Base-by-base conservation (phyloP, 2,797 vertebrate species). In the Silurus lanzhouensis region DNA sequence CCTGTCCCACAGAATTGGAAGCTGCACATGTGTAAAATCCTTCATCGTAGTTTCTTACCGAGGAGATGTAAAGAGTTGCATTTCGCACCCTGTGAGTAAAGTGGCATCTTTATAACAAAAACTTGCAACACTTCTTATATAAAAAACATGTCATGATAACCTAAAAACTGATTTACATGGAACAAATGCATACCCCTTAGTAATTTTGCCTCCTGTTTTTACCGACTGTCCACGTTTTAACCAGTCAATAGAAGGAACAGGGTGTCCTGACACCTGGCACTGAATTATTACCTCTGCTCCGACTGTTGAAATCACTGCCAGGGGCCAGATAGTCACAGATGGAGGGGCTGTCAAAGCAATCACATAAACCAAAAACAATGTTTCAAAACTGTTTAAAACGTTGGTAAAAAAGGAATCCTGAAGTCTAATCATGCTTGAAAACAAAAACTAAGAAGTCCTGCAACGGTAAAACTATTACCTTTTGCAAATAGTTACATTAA, bases 1-100 rank as follows among this genome's bases (percentile, higher is more conserved):
- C 92, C 64, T 84, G 90, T 17, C 95, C 95, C 68, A 93, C 83
- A 13, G 80, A 22, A 89, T 94, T 96, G 84, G 93, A 90, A 8
- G 94, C 95, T 61, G 93, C 86, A 20, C 95, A 96, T 31, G 91
- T 92, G 82, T 96, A 96, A 64, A 82, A 72, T 4, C 95, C 95
- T 83, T 95, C 94, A 70, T 96, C 95, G 22, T 94, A 95, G 83
- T 82, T 92, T 90, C 92, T 91, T 81, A 91, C 92, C 0, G 95
- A 94, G 85, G 93, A 92, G 87, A 96, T 93, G 89, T 89, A 81
- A 22, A 96, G 93, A 7, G 92, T 95, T 46, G 93, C 84, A 52
- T 95, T 95, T 89, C 88, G 92, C 61, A 88, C 27, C 61, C 95
- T 96, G 91, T 60, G 5, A 67, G 72, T n/a, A 76, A 66, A 61